Base-by-base conservation (phyloP, 2,888 invertebrate species). In the Drosophila peninsularis region DNA sequence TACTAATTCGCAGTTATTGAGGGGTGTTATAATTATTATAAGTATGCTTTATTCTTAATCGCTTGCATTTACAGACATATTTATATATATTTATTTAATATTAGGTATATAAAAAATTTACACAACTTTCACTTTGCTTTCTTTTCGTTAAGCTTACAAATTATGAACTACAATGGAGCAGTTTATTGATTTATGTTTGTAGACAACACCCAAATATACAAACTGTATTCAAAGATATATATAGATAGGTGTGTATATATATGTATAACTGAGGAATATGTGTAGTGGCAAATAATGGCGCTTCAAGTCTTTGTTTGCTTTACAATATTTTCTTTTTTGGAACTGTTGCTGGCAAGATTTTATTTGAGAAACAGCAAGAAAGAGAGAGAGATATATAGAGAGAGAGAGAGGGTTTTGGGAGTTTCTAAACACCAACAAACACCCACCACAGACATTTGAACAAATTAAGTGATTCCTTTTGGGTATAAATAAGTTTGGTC, bases 261-360 rank as follows among this genome's bases (percentile, higher is more conserved):
- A 69, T 73, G 55, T 66, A 32, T 73, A 60, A 63, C 57, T 67
- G 75, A 69, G 79, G 56, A 81, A 81, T 80, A 66, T 70, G 50
- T 70, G 54, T 67, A 58, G 60, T 77, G 81, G 73, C 81, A 77
- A 73, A 74, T 63, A 81, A 88, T 88, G 81, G 86, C 80, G 75
- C 65, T 78, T 67, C 57, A 83, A 88, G 89, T 88, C 87, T 88
- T 86, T 80, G 69, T 71, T 75, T 82, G 84, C 78, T 84, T 76
- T 54, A 75, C 65, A 72, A 67, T 70, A 65, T 42, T 62, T 45
- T 30, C 7, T n/a, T 44, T 63, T 68, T 73, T 67, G 64, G 47
- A 75, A 75, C 42, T 65, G 47, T 42, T 77, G 78, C 56, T 83
- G 83, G 83, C 89, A 88, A 83, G 89, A 83, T 27, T 52, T 55